These are phyloP conservation scores for Neodon shergylaensis DNA, from an alignment of 2,113 vertebrate genomes.

Conservation along the genomic window DNA sequence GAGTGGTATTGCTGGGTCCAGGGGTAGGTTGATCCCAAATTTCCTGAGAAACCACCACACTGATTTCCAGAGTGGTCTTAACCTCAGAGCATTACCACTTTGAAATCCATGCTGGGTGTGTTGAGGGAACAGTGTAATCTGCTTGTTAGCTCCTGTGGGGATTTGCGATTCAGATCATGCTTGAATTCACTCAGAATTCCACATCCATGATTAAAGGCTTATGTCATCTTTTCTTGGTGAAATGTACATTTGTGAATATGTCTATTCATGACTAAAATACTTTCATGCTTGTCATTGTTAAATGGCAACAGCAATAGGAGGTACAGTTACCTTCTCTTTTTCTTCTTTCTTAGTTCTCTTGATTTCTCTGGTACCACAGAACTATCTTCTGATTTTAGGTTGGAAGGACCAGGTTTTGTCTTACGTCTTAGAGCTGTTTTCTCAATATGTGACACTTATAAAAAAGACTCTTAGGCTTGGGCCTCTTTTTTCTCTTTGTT, in stretches of 20 bases:
- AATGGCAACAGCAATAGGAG: neutral
- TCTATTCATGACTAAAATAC: neutral
- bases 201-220: neutral
- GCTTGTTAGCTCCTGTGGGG: neutral
- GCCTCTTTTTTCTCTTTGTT: neutral
- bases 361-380: neutral
- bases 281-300: neutral
- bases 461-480: neutral
- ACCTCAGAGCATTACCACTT: neutral
- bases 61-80: no score
- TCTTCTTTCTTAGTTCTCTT: neutral
- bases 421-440: neutral
- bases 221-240: neutral
- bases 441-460: neutral
- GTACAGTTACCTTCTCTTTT: neutral
- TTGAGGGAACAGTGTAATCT: neutral
- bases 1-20: no score
- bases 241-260: neutral
- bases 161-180: neutral
- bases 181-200: conserved; percentile 13
- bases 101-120: neutral
- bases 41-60: no score
- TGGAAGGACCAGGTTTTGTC: neutral
- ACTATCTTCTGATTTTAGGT: neutral
- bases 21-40: no score